Evolutionary conservation across 1,140 invertebrate genomes (phyloP), one percentile per base, ranked within the genome.

Genomic region (Drosophila grimshawi): DNA sequence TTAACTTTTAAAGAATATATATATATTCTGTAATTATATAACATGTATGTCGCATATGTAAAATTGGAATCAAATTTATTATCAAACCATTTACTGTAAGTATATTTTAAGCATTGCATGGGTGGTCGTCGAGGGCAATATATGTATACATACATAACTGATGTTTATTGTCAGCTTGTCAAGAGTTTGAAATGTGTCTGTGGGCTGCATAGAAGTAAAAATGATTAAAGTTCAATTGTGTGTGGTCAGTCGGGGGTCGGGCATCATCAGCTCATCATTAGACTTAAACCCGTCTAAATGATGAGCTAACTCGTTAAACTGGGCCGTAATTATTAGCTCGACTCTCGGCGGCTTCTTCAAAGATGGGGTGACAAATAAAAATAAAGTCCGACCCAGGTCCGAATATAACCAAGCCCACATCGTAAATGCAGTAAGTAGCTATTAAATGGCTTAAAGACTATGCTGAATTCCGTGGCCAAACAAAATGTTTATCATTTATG

Each of bases 341-440:
- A 41, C 43, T 60, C 51, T 29, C 2, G 27, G 69, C 80, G 85
- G 76, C 48, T 37, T 68, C 80, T 71, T 88, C 83, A 86, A 86
- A 86, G 79, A 45, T 68, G 41, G 59, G 51, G 46, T 49, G 27
- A 65, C 65, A 76, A 76, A 79, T 29, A 69, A 69, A 73, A 63
- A 63, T 30, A 37, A 53, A 56, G 51, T 56, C 33, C 55, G 48
- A 39, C 8, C 30, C 55, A 64, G 81, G 67, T 66, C 81, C 80
- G 72, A 46, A 66, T 41, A 46, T 46, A 74, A 43, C 66, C 66
- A 46, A 57, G 48, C 45, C 48, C 41, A 60, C 82, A 70, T 83
- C 76, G 80, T 83, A 83, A 83, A 83, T 76, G 80, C 61, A 79
- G 74, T 72, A 81, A 77, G 78, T 81, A 78, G 61, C 61, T 55